Evolutionary conservation across 1,140 invertebrate genomes (phyloP), one percentile per base, ranked within the genome.

Genomic region (Helicoverpa armigera): DNA sequence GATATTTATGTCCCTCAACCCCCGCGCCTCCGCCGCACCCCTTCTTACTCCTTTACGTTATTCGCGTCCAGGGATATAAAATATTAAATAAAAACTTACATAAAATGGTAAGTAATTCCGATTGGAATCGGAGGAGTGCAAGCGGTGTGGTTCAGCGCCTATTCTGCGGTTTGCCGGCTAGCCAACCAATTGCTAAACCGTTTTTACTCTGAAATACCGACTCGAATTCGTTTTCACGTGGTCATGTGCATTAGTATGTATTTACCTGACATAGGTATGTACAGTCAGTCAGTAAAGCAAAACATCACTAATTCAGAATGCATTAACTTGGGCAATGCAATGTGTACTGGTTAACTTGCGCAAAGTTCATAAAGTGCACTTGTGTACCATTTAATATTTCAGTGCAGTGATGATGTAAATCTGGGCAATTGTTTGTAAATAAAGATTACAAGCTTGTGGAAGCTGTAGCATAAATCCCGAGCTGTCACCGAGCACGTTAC

Each of bases 31-130:
- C 81, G 82, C 82, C 85, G 67, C 82, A 78, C 85, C 87, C 86
- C 84, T 87, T 86, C 86, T 50, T 84, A 69, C 76, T 48, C 78
- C 77, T 78, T 82, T 74, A 85, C 83, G 81, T 88, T 90, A 92
- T 92, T 92, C 90, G 89, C 90, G 87, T 87, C 85, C 86, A 87
- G 79, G 87, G 86, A 91, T 92, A 89, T 94, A 91, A 91, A 94
- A 93, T 93, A 94, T 94, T 93, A 91, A 93, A 94, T 94, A 94
- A 95, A 94, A 94, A 91, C 87, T 83, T 91, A 94, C 92, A 93
- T 94, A 94, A 92, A 94, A 88, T 90, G 85, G 90, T 91, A 91
- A 91, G 90, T 93, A 93, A 94, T 91, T 93, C 86, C 88, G 86
- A 93, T 92, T 92, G 91, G 90, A 93, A 91, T 94, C 85, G 87